Conservation (phyloP, 1,140 invertebrate species). For the Drosophila parabipectinata region DNA sequence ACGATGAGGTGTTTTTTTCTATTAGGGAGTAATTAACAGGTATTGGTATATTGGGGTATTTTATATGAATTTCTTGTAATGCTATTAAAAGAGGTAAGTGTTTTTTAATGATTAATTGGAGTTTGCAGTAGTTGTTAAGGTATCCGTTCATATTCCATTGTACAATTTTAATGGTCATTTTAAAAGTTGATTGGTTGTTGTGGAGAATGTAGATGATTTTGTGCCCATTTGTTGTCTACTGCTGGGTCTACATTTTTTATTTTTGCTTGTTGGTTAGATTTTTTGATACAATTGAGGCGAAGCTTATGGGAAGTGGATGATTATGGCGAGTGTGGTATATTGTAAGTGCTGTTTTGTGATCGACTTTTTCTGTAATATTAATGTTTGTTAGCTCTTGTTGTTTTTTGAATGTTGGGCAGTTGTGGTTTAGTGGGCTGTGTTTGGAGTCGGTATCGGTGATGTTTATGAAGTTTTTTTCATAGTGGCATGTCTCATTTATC, state of each 20-base stretch:
- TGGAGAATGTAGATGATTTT: slow-evolving; percentile 7
- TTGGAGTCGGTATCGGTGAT: slow-evolving; percentile 9
- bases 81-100: background rate
- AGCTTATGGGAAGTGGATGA: too few relatives aligned
- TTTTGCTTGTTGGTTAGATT: slow-evolving; percentile 1
- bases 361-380: too few relatives aligned
- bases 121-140: slow-evolving; percentile 6
- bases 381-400: too few relatives aligned
- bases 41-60: too few relatives aligned
- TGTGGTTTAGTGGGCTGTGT: slow-evolving; percentile 29
- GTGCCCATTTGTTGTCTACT: background rate
- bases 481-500: slow-evolving; percentile 17
- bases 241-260: background rate
- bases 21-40: too few relatives aligned
- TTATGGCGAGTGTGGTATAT: too few relatives aligned
- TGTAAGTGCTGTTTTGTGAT: too few relatives aligned
- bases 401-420: slow-evolving; percentile 13
- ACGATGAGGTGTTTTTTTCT: too few relatives aligned
- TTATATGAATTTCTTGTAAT: too few relatives aligned
- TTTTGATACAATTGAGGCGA: background rate
- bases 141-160: slow-evolving; percentile 18
- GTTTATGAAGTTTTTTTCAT: slow-evolving; percentile 28
- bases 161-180: slow-evolving; percentile 7
- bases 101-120: slow-evolving; percentile 15
- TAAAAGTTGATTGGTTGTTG: background rate